Base-by-base conservation (phyloP, 1,140 invertebrate genomes). In the Kradibia gibbosae region DNA sequence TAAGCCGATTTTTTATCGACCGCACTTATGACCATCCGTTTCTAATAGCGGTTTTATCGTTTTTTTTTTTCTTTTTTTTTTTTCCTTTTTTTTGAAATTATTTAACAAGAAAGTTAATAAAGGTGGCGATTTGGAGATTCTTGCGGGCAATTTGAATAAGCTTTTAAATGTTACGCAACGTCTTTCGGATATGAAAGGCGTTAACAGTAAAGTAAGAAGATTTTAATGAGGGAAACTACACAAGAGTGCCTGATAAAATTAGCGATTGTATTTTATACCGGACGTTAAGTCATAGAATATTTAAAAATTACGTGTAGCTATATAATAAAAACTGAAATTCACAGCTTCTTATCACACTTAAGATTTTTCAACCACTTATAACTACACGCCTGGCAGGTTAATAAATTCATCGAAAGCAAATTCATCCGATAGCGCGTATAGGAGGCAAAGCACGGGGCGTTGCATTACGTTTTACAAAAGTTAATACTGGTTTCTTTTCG, bases 101-200 rank as follows among this genome's bases (percentile, higher is more conserved):
- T 79, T 79, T 34, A 71, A 79, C 65, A 57, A 79, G 77, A 79
- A 79, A 79, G 77, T 79, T 70, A 71, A 55, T 79, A 71, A 62
- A 28, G 48, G 3, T 50, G 53, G 53, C 28, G 45, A 8, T 36
- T 42, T 17, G 28, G 60, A 34, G 42, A 70, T 78, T 36, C 76
- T 31, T 67, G 74, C 45, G 45, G 76, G 60, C 34, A 39, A 78
- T 78, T 78, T 70, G 62, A 78, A 78, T 78, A 53, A 67, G 76
- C 76, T 67, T 65, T 45, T 50, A 50, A 60, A n/a, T 20, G 65
- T 79, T 79, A 57, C 48, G 48, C 65, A 79, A 79, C 50, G 17
- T 72, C 3, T 28, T 28, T n/a, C 57, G 8, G n/a, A 62, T 20
- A 62, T 17, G 28, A 13, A 10, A n/a, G 20, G 72, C 4, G 50